Percentiles rank a stretch among this genome's conserved stretches.
These are phyloP conservation scores for Conus ventricosus DNA, from an alignment of 1,140 invertebrate genomes.

Conservation along the genomic window DNA sequence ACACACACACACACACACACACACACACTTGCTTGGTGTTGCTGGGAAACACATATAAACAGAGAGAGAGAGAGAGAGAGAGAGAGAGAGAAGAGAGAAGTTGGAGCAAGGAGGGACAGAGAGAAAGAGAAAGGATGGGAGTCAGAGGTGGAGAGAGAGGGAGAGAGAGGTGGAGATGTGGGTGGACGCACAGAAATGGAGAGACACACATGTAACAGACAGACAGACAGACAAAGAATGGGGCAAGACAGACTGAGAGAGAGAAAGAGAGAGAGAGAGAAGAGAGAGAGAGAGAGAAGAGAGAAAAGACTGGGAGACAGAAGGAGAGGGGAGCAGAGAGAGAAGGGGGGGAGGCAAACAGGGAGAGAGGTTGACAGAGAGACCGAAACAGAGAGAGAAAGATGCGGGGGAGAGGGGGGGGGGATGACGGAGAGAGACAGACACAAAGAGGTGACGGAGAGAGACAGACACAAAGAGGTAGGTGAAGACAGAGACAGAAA, in stretches of 20 bases:
- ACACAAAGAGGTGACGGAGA: not conserved
- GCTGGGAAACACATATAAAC: too few species aligned
- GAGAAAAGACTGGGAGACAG: not conserved
- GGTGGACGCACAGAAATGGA: too few species aligned
- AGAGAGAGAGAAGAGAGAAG: not conserved
- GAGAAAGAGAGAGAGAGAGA: not conserved
- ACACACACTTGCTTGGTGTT: slow-evolving; percentile 10
- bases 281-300: not conserved
- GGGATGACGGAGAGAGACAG: not conserved
- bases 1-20: not conserved
- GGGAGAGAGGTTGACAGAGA: too few species aligned
- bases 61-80: not conserved
- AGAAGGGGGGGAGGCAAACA: not conserved
- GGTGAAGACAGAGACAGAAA: too few species aligned
- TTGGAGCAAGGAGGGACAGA: not conserved
- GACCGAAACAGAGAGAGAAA: too few species aligned
- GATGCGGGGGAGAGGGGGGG: too few species aligned
- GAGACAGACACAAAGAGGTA: too few species aligned
- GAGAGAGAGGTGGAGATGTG: not conserved
- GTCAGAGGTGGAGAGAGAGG: not conserved
- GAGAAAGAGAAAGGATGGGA: not conserved
- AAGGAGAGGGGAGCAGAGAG: not conserved
- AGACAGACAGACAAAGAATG: too few species aligned
- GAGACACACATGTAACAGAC: too few species aligned
- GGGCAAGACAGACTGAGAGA: not conserved